Evolutionary conservation across 2,797 vertebrate species (phyloP).

Genomic region (Lithobates sylvaticus): DNA sequence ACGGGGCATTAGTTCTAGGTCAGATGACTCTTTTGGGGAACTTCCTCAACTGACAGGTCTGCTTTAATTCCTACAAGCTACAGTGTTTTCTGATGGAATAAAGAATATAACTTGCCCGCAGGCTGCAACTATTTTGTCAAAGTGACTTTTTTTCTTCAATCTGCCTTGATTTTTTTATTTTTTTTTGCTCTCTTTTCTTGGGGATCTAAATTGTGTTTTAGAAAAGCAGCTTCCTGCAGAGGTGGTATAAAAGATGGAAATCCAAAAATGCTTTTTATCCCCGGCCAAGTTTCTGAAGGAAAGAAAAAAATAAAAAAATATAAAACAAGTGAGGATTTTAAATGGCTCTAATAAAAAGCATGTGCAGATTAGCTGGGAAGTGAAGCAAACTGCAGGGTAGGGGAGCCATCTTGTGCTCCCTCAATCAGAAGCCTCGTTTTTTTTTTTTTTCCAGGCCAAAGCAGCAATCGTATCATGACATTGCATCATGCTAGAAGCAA

Average conservation of each 20-base stretch:
- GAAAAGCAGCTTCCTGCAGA: constrained; percentile 44
- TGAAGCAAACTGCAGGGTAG: constrained; percentile 7
- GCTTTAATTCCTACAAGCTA: background rate
- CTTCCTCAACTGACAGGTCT: background rate
- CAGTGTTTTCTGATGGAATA: constrained; percentile 7
- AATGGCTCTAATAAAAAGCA: constrained; percentile 43
- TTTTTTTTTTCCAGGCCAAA: background rate
- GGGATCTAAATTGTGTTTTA: constrained; percentile 33
- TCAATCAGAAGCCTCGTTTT: background rate
- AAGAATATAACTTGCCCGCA: constrained; percentile 24
- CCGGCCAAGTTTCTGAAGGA: constrained; percentile 41
- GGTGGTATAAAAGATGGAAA: constrained; percentile 45
- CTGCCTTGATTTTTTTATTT: constrained; percentile 3
- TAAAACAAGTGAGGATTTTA: constrained; percentile 28
- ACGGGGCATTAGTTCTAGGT: no score
- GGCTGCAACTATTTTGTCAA: constrained; percentile 29
- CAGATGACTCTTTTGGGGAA: no score
- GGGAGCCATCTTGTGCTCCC: constrained; percentile 25
- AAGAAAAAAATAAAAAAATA: constrained; percentile 25
- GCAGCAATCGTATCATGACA: background rate
- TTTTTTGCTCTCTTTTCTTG: constrained; percentile 16
- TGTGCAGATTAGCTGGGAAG: constrained; percentile 15
- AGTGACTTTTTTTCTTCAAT: constrained; percentile 15
- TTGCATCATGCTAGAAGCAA: constrained; percentile 40
- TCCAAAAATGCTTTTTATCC: constrained; percentile 51